Evolutionary conservation across 1,140 invertebrate genomes (phyloP).

Genomic region (Ips typographus): DNA sequence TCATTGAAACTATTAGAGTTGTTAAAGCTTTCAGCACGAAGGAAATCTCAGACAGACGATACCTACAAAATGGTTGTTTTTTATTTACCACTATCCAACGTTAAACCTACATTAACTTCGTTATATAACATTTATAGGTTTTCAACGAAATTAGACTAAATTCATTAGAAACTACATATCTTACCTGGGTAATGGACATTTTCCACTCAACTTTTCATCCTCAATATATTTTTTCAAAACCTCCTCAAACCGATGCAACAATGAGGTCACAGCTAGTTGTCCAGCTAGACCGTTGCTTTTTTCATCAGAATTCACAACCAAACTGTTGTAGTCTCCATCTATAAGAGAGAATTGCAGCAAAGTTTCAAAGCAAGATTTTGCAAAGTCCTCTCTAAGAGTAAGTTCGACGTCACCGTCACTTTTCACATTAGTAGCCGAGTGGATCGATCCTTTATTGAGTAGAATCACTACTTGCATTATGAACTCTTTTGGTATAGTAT

Average conservation of each 20-base stretch:
- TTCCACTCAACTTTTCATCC: conserved; percentile 85
- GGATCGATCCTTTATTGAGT: conserved; percentile 91
- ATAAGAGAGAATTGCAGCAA: conserved; percentile 88
- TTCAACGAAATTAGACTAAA: background rate
- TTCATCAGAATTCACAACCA: conserved; percentile 46
- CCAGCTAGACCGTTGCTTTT: conserved; percentile 69
- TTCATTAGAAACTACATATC: conserved; percentile 1
- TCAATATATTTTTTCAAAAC: conserved; percentile 87
- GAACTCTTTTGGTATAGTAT: conserved; percentile 80
- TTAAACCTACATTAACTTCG: too few relatives aligned
- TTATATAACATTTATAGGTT: too few relatives aligned
- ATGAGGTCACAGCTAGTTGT: conserved; percentile 84
- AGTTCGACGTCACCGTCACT: conserved; percentile 79
- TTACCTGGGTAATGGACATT: conserved; percentile 86
- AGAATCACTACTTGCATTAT: conserved; percentile 85
- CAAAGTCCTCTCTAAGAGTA: conserved; percentile 90
- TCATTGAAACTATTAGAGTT: conserved; percentile 87
- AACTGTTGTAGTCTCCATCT: conserved; percentile 62
- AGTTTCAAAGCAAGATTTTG: conserved; percentile 94
- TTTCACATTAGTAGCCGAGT: conserved; percentile 74
- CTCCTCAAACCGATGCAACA: conserved; percentile 90
- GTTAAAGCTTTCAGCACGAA: conserved; percentile 96
- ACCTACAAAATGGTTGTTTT: conserved; percentile 58
- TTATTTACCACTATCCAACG: too few relatives aligned
- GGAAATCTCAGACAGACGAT: conserved; percentile 91